These are phyloP conservation scores for Condylostylus longicornis DNA, from an alignment of 1,140 invertebrate species.

Conservation along the genomic window DNA sequence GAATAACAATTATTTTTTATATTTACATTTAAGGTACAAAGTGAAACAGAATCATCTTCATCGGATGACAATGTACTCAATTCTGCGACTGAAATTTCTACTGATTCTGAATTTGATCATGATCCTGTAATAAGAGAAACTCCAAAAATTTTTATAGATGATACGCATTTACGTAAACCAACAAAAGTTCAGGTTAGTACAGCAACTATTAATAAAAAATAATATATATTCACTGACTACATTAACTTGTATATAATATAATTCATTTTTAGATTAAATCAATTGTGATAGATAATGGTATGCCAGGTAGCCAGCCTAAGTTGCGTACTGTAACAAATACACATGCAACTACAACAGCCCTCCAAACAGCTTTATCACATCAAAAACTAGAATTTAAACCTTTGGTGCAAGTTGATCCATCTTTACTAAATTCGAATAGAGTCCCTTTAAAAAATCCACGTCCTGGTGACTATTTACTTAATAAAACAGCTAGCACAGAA, in stretches of 20 bases:
- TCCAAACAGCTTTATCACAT: too few relatives aligned
- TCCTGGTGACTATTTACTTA: conserved; percentile 55
- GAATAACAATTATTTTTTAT: too few relatives aligned
- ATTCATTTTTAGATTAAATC: conserved; percentile 19
- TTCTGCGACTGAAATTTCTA: conserved; percentile 79
- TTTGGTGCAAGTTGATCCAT: conserved; percentile 32
- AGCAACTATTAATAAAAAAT: background rate
- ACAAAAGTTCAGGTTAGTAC: conserved; percentile 44
- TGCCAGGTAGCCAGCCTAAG: conserved; percentile 23
- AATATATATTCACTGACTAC: background rate
- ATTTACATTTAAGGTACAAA: conserved; percentile 36
- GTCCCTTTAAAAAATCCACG: conserved; percentile 36
- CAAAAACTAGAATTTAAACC: conserved; percentile 38
- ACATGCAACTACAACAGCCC: conserved; percentile 1
- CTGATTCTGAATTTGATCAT: conserved; percentile 78
- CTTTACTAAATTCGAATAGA: conserved; percentile 20
- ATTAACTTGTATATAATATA: too few relatives aligned
- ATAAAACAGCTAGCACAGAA: conserved; percentile 67
- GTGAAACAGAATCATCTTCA: conserved; percentile 53
- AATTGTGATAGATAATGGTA: conserved; percentile 18
- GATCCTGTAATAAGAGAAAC: conserved; percentile 54
- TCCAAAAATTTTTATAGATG: conserved; percentile 49
- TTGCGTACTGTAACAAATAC: conserved; percentile 25
- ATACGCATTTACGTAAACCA: conserved; percentile 30
- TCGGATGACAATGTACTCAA: conserved; percentile 55